Conservation (phyloP, 2,888 invertebrate genomes). For the Oscheius sp. region DNA sequence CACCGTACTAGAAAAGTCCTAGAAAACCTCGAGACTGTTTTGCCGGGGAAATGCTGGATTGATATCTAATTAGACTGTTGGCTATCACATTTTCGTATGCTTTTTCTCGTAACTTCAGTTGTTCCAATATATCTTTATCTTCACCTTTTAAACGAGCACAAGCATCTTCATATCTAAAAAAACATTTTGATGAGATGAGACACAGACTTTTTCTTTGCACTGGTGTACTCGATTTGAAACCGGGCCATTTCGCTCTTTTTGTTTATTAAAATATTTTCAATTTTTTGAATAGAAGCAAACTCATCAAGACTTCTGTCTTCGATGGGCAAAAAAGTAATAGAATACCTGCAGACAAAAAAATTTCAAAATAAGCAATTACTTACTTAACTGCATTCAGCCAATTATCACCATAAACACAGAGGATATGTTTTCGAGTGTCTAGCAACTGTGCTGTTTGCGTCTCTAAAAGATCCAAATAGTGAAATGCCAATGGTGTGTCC, state of each 20-base stretch:
- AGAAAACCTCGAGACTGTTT: constrained; percentile 42
- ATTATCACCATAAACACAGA: constrained; percentile 71
- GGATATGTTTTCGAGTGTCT: constrained; percentile 63
- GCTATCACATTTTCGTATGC: constrained; percentile 58
- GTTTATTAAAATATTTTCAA: constrained; percentile 48
- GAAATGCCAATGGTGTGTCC: constrained; percentile 68
- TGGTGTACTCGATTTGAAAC: constrained; percentile 68
- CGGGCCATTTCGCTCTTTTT: constrained; percentile 67
- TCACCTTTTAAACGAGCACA: constrained; percentile 60
- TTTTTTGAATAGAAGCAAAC: constrained; percentile 43
- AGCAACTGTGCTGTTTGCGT: constrained; percentile 59
- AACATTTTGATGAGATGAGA: constrained; percentile 2
- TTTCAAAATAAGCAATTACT: too few relatives aligned
- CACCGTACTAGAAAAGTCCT: constrained; percentile 35
- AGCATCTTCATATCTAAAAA: constrained; percentile 59
- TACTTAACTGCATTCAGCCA: constrained; percentile 68
- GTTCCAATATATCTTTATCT: constrained; percentile 58
- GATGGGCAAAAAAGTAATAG: constrained; percentile 63
- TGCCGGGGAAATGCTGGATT: constrained; percentile 36
- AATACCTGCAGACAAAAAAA: too few relatives aligned
- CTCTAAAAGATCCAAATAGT: constrained; percentile 66
- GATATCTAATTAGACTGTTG: constrained; percentile 35
- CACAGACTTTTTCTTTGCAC: constrained; percentile 62
- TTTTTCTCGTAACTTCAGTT: constrained; percentile 58
- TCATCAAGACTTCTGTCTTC: constrained; percentile 35